Evolutionary conservation across 2,113 vertebrate genomes (phyloP).

Genomic region (Puma concolor): DNA sequence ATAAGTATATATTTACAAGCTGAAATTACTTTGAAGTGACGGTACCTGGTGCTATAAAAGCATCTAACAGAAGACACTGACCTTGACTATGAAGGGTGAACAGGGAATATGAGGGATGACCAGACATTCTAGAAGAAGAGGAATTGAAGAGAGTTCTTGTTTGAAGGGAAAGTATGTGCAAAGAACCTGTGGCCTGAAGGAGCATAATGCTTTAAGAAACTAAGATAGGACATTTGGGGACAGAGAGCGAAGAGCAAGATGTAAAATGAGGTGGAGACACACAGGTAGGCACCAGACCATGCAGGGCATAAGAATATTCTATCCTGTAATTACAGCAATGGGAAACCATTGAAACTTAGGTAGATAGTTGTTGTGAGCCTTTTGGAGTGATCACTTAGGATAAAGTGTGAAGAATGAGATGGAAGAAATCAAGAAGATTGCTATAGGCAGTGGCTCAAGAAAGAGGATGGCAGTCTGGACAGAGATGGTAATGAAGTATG

Average conservation of each 20-base stretch:
- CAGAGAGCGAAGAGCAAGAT: background rate
- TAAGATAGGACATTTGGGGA: background rate
- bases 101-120: background rate
- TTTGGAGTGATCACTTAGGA: background rate
- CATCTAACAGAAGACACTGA: background rate
- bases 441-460: background rate
- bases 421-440: conserved; percentile 1
- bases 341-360: background rate
- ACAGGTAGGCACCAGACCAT: background rate
- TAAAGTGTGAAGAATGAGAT: background rate
- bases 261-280: background rate
- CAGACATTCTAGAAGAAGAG: background rate
- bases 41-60: background rate
- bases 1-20: conserved; percentile 19
- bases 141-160: background rate
- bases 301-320: background rate
- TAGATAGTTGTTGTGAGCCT: background rate
- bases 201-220: background rate
- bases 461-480: background rate
- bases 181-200: background rate
- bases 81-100: background rate
- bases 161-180: background rate
- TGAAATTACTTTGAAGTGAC: conserved; percentile 23
- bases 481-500: background rate
- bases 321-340: background rate